Evolutionary conservation across 2,797 vertebrate species (phyloP).

Genomic region (Dermochelys coriacea): DNA sequence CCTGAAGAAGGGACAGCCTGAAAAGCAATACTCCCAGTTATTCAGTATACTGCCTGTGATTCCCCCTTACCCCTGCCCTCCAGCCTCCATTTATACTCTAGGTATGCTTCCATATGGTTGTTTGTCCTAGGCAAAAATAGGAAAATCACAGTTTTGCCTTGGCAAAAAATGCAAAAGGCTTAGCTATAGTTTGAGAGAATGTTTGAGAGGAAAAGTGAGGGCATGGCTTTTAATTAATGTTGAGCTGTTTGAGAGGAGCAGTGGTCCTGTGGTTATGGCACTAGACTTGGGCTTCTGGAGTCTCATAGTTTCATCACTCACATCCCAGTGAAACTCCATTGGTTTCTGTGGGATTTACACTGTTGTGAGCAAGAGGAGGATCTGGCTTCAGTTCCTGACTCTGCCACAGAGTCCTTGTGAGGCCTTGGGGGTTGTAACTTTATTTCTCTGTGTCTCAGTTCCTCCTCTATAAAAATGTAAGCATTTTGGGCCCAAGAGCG

Average conservation of each 20-base stretch:
- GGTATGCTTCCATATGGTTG: neutral
- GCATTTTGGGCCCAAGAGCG: constrained; percentile 24
- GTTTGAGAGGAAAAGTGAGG: neutral
- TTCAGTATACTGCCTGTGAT: constrained; percentile 17
- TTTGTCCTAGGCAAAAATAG: constrained; percentile 3
- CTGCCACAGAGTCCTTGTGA: neutral
- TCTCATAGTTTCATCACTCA: neutral
- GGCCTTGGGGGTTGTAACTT: neutral
- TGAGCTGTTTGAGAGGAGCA: neutral
- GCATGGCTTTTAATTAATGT: neutral
- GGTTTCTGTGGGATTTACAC: neutral
- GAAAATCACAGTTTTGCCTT: constrained; percentile 32
- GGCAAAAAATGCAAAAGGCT: neutral
- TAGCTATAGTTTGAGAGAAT: constrained; percentile 16
- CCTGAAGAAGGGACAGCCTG: constrained; percentile 44
- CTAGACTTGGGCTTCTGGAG: neutral
- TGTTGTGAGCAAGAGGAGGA: neutral
- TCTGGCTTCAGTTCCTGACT: neutral
- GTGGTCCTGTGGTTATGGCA: neutral
- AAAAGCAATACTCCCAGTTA: constrained; percentile 42
- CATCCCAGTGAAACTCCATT: neutral
- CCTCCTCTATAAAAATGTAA: neutral
- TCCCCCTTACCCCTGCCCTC: neutral
- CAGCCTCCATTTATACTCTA: constrained; percentile 31
- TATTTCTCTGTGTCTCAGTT: neutral